These are phyloP conservation scores for Euura lappo DNA, from an alignment of 1,140 invertebrate genomes.

Conservation along the genomic window DNA sequence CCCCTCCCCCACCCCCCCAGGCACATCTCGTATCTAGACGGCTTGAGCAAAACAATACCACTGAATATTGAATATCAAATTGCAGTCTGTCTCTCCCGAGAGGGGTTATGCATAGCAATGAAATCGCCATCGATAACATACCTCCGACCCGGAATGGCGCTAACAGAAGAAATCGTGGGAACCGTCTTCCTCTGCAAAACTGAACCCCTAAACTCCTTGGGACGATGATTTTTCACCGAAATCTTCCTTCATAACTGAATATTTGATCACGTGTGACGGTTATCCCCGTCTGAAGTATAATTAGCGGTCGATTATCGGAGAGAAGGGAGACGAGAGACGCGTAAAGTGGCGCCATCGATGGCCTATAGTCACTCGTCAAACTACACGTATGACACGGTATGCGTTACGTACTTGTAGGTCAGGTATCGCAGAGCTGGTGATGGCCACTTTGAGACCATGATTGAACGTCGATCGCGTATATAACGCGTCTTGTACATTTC, in stretches of 20 bases:
- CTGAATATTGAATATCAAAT: conserved; percentile 19
- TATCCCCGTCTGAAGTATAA: too few species aligned
- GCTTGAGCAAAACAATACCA: conserved; percentile 23
- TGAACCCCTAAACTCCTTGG: too few species aligned
- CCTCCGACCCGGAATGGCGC: not conserved
- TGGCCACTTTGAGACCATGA: not conserved
- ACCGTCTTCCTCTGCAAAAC: not conserved
- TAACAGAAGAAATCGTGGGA: not conserved
- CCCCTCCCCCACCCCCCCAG: too few species aligned
- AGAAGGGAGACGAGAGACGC: not conserved
- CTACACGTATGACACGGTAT: not conserved
- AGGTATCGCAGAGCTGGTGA: not conserved
- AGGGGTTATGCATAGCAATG: conserved; percentile 8
- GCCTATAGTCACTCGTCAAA: not conserved
- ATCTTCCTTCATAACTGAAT: too few species aligned
- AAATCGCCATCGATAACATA: not conserved
- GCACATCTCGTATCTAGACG: not conserved
- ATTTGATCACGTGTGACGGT: too few species aligned
- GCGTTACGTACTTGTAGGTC: not conserved
- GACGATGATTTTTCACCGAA: too few species aligned
- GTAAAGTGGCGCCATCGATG: not conserved
- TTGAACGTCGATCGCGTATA: not conserved
- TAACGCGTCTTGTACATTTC: not conserved
- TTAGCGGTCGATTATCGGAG: too few species aligned
- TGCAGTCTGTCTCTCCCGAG: not conserved